Base-by-base conservation (phyloP, 2,888 invertebrate species). In the Clistopyga incitator region DNA sequence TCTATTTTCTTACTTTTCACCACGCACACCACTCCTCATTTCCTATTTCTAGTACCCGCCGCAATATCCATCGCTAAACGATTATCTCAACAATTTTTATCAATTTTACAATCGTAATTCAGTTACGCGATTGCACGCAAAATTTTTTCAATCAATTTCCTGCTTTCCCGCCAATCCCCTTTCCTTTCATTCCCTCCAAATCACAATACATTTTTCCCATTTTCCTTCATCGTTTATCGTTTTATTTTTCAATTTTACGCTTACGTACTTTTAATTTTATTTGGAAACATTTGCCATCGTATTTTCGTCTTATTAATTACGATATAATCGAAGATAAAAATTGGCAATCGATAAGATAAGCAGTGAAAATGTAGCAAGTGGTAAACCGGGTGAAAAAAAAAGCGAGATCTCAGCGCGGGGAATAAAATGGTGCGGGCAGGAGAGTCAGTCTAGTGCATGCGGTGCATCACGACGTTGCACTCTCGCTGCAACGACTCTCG, bases 401-500 rank as follows among this genome's bases (percentile, higher is more conserved):
- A 38, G 18, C 13, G 42, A 15, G 15, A 34, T 56, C 45, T 23
- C n/a, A 42, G 72, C 45, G 10, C 20, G 25, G 34, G 65, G 56
- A 25, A 20, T 45, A 54, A 25, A 56, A 56, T 59, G 71, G 71
- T 52, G n/a, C n/a, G 50, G n/a, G 34, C 70, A 50, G 15, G 61
- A 34, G n/a, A 34, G 72, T 47, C 42, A 42, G 54, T 38, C 38
- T 38, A 38, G 65, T 65, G 34, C 72, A 52, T 20, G 23, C 67
- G 77, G 54, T 79, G 71, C 67, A 80, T 75, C 25, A 64, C 52
- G 67, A 52, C 15, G 56, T 56, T 68, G 65, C 76, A 81, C 78
- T 78, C 84, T 56, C 82, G 64, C 76, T 70, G 59, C 11, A 72
- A 72, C 80, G 64, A 80, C 80, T 80, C 74, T 80, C 80, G 80